Evolutionary conservation across 2,888 invertebrate species (phyloP), one percentile per base, ranked within the genome.

Genomic region (Drosophila greeni): DNA sequence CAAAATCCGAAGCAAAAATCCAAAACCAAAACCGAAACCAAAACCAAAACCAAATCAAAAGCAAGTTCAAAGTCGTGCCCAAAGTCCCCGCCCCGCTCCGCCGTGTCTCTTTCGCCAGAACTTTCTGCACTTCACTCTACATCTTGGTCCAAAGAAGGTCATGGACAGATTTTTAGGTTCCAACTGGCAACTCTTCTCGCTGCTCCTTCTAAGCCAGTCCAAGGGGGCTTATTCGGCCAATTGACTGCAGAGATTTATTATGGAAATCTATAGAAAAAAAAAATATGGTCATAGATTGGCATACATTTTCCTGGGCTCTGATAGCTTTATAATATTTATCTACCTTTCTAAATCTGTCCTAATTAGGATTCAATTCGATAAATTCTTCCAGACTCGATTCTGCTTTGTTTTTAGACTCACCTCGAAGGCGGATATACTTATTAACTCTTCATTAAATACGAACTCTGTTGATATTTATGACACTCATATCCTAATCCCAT

Each of bases 11-110:
- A 33, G 23, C 60, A 37, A 16, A 62, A 61, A 23, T n/a, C 48
- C 31, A 55, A 39, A 62, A 68, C 8, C 54, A 20, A 42, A 53
- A 47, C 43, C 29, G 3, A 20, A 48, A 40, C 54, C 61, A 33
- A 68, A 59, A 74, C 54, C 53, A 67, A 67, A 67, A 34, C 51
- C 51, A 66, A 56, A 57, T 60, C 62, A 64, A 82, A 77, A 77
- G 58, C 66, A 85, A 84, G 85, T 85, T 84, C 85, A 84, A 85
- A 84, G 84, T 85, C 83, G 84, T 84, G 85, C 84, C 73, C 70
- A 72, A 72, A 73, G 70, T 66, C 29, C 51, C 40, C 40, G 20
- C 23, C 33, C 65, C 49, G 20, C 23, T 26, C 65, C 49, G 49
- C 48, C 20, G 14, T 34, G 12, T 29, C 14, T 29, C 14, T 16